Evolutionary conservation across 2,113 vertebrate species (phyloP).

Genomic region (Casuarius casuarius): DNA sequence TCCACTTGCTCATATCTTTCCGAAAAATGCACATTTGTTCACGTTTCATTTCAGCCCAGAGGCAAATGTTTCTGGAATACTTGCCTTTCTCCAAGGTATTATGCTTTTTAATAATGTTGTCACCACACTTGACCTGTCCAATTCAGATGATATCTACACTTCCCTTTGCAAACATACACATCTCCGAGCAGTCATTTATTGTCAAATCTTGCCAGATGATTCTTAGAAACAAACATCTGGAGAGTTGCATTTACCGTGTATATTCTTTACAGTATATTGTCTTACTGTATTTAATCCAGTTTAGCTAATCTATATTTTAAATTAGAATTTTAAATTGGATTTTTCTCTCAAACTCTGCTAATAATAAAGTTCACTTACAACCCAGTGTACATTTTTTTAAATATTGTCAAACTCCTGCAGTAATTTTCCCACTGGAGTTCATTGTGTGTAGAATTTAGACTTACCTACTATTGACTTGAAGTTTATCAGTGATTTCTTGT

Average conservation of each 20-base stretch:
- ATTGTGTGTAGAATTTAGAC: slow-evolving; percentile 64
- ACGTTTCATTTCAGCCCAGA: slow-evolving; percentile 66
- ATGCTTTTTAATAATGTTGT: slow-evolving; percentile 67
- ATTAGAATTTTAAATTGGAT: slow-evolving; percentile 2
- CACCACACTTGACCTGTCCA: slow-evolving; percentile 72
- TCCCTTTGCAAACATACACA: slow-evolving; percentile 44
- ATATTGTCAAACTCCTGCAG: slow-evolving; percentile 9
- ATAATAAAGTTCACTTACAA: slow-evolving; percentile 28
- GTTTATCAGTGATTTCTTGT: slow-evolving; percentile 67
- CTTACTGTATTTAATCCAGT: not conserved
- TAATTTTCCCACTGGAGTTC: slow-evolving; percentile 56
- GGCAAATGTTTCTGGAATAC: slow-evolving; percentile 59
- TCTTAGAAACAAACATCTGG: slow-evolving; percentile 47
- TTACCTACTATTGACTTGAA: slow-evolving; percentile 63
- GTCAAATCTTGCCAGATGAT: slow-evolving; percentile 38
- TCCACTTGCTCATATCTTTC: slow-evolving; percentile 29
- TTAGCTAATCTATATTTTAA: slow-evolving; percentile 25
- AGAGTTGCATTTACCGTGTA: not conserved
- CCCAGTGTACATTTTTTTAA: slow-evolving; percentile 1
- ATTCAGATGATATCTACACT: slow-evolving; percentile 69
- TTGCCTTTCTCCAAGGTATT: slow-evolving; percentile 63
- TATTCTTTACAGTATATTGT: not conserved
- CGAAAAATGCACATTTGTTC: slow-evolving; percentile 47
- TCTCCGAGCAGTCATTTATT: slow-evolving; percentile 58
- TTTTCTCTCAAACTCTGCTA: not conserved